A percentile compares a stretch with the other conserved stretches of the same genome.
phyloP scores from a whole-genome alignment of 2,888 invertebrate species.

The Ephialtes manifestator region DNA sequence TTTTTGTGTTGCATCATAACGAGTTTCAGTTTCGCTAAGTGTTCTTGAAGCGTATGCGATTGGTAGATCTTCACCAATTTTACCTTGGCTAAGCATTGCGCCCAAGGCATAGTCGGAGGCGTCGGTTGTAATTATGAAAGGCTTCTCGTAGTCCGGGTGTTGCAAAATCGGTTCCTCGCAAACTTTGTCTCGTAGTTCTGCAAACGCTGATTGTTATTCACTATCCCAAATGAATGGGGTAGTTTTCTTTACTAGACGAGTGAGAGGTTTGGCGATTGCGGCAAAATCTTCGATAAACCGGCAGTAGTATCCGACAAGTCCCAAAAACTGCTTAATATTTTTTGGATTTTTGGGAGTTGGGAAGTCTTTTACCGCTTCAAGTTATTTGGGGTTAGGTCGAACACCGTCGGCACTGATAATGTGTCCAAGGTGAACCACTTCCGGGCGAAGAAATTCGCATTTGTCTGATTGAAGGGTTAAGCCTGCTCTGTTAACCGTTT shows the following conservation, averaged over 20 bases:
- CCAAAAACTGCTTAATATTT: too few relatives aligned
- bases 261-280: conserved; percentile 72
- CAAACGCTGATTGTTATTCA: conserved; percentile 62
- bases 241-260: conserved; percentile 69
- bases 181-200: conserved; percentile 51
- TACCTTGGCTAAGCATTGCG: too few relatives aligned
- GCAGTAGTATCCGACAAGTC: not conserved
- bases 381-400: conserved; percentile 71
- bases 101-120: conserved; percentile 75
- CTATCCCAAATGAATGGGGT: conserved; percentile 62
- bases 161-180: conserved; percentile 63
- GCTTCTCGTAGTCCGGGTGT: conserved; percentile 77
- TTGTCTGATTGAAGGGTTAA: conserved; percentile 47
- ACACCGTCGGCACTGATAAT: conserved; percentile 73
- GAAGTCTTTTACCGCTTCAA: conserved; percentile 61
- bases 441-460: conserved; percentile 24
- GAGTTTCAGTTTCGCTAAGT: conserved; percentile 75
- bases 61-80: too few relatives aligned
- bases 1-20: conserved; percentile 64
- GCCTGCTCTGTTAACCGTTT: conserved; percentile 6
- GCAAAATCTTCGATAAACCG: conserved; percentile 73
- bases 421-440: conserved; percentile 74
- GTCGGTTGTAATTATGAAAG: conserved; percentile 78
- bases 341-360: conserved; percentile 50
- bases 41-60: conserved; percentile 75